phyloP scores from a whole-genome alignment of 2,797 vertebrate species.

The Octomys mimax region DNA sequence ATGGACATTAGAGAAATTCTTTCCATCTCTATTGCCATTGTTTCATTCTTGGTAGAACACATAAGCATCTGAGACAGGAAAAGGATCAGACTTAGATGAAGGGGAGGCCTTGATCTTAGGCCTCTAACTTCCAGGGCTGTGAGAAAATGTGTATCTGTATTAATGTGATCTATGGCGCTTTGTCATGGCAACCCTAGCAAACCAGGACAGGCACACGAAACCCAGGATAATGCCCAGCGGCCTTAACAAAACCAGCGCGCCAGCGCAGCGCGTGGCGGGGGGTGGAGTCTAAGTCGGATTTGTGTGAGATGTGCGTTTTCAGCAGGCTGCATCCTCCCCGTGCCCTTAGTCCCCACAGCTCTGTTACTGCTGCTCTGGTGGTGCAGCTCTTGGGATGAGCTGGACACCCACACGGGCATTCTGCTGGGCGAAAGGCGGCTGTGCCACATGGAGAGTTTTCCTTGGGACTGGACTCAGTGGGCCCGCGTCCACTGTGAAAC shows the following conservation, averaged over 20 bases:
- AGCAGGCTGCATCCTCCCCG: background rate
- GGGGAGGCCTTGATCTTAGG: background rate
- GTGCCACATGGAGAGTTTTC: background rate
- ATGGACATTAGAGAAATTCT: constrained; percentile 5
- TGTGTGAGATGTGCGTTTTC: background rate
- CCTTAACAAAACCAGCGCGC: background rate
- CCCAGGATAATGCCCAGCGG: background rate
- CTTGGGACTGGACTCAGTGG: background rate
- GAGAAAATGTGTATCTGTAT: background rate
- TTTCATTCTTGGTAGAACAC: constrained; percentile 22
- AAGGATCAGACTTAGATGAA: constrained; percentile 51
- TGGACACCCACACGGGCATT: background rate
- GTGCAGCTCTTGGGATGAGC: accelerated
- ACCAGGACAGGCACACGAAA: background rate
- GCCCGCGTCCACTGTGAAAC: background rate
- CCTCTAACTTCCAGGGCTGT: background rate
- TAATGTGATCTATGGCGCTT: background rate
- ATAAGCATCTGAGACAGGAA: background rate
- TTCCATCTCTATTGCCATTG: background rate
- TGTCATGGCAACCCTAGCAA: background rate
- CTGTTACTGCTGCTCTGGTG: background rate
- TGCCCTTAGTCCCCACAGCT: background rate
- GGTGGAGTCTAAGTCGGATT: background rate
- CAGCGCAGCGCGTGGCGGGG: background rate
- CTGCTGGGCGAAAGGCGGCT: background rate